These are phyloP conservation scores for Mellilla xanthometata DNA, from an alignment of 2,888 invertebrate species.

Conservation along the genomic window DNA sequence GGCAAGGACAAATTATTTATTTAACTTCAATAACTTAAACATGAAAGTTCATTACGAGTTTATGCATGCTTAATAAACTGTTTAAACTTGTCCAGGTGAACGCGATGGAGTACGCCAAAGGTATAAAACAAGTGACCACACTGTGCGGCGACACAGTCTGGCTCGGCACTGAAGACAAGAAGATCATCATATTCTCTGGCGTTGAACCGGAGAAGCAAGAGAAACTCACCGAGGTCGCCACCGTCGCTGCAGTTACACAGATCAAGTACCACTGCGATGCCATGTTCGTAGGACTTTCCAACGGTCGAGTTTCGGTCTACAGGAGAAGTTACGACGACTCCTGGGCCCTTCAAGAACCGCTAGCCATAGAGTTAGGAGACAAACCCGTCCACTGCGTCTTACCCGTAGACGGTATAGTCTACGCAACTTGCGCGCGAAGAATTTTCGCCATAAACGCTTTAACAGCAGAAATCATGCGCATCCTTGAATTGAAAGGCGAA, in stretches of 20 bases:
- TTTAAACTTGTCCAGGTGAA: slow-evolving; percentile 76
- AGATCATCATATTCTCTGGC: slow-evolving; percentile 91
- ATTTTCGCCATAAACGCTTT: slow-evolving; percentile 92
- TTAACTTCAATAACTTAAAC: too few species aligned
- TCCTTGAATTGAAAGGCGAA: slow-evolving; percentile 86
- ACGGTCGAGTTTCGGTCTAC: slow-evolving; percentile 90
- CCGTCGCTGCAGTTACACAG: slow-evolving; percentile 87
- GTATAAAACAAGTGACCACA: slow-evolving; percentile 77
- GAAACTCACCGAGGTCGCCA: slow-evolving; percentile 86
- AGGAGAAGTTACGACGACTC: slow-evolving; percentile 86
- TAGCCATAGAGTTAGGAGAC: slow-evolving; percentile 86
- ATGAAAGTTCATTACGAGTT: too few species aligned
- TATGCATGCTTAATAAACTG: too few species aligned
- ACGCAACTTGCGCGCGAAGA: slow-evolving; percentile 92
- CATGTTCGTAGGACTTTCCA: slow-evolving; percentile 93
- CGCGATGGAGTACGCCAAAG: slow-evolving; percentile 93
- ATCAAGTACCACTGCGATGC: slow-evolving; percentile 94
- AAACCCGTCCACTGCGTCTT: slow-evolving; percentile 91
- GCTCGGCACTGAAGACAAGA: slow-evolving; percentile 94
- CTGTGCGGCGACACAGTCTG: slow-evolving; percentile 90
- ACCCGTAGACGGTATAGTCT: slow-evolving; percentile 91
- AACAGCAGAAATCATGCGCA: slow-evolving; percentile 90
- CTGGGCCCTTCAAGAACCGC: slow-evolving; percentile 90
- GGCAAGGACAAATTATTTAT: too few species aligned
- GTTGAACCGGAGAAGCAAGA: slow-evolving; percentile 93